phyloP scores from a whole-genome alignment of 2,113 vertebrate species.

The Rhabdornis inornatus region DNA sequence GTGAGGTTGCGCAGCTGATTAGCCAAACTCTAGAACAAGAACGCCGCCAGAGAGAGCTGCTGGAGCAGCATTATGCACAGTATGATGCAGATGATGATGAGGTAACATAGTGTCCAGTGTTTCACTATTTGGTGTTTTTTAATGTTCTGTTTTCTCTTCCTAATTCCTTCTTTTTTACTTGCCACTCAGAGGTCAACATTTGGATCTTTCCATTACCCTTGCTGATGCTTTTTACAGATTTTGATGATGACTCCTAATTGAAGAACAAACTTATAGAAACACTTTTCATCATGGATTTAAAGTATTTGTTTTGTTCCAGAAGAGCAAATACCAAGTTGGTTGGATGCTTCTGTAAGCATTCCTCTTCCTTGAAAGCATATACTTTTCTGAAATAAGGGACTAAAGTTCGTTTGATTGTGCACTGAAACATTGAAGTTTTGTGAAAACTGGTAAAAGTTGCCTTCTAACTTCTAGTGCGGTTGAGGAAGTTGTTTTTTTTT shows the following conservation, averaged over 20 bases:
- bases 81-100: constrained; percentile 96
- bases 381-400: not conserved
- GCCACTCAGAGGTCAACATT: not conserved
- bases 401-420: not conserved
- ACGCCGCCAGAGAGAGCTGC: constrained; percentile 89
- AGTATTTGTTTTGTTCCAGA: not conserved
- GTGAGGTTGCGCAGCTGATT: constrained; percentile 95
- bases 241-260: not conserved
- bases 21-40: constrained; percentile 98
- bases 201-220: not conserved
- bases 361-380: not conserved
- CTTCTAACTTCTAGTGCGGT: not conserved
- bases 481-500: not conserved
- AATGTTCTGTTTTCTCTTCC: not conserved
- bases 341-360: not conserved
- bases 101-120: constrained; percentile 69
- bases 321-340: not conserved
- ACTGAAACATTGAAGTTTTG: not conserved
- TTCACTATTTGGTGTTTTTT: not conserved
- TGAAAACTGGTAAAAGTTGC: not conserved
- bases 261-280: not conserved
- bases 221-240: not conserved
- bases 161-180: not conserved
- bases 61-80: constrained; percentile 95
- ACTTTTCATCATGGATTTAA: not conserved